Evolutionary conservation across 2,113 vertebrate genomes (phyloP), one percentile per base, ranked within the genome.

Genomic region (Cyprinus carpio): DNA sequence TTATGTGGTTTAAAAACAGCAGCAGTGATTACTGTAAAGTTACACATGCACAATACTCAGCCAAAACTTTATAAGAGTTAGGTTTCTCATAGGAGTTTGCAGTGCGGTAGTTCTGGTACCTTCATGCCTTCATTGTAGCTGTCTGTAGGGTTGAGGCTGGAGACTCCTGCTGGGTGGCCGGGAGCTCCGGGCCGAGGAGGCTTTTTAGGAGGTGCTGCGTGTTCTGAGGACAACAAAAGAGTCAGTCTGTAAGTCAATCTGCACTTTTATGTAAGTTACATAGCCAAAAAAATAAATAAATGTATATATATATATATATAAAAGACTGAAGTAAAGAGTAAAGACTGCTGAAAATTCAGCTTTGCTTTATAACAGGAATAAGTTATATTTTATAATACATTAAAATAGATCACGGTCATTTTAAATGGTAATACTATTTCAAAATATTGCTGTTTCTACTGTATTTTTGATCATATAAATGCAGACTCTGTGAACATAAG

Each of bases 101-200:
- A 3, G 8, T 65, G 46, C 6, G 40, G 43, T 46, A 46, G 18
- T 64, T 43, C 6, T 40, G 5, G 43, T 91, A 95, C 94, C 95
- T 95, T 95, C 43, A 95, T 95, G 3, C 98, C 98, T 81, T 99
- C 98, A 0, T 98, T 99, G 94, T 99, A 99, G 90, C 97, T 95
- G 92, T 99, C 98, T 87, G 92, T 94, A 0, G 96, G 94, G 93
- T 94, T 95, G 54, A 97, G 93, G 90, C 96, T 95, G 54, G 96
- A 94, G 0, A 97, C 92, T 89, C 95, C 96, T 82, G 96, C 94
- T 91, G 96, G 87, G 46, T 97, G 97, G 86, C 96, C 91, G 0
- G 97, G 96, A 75, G 97, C 98, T 84, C 97, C 97, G 0, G 98
- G 98, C 16, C 98, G 96, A 0, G 98, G 98, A 0, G 98, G 98